Evolutionary conservation across 2,888 invertebrate species (phyloP), one percentile per base, ranked within the genome.

Genomic region (Keiferia lycopersicella): DNA sequence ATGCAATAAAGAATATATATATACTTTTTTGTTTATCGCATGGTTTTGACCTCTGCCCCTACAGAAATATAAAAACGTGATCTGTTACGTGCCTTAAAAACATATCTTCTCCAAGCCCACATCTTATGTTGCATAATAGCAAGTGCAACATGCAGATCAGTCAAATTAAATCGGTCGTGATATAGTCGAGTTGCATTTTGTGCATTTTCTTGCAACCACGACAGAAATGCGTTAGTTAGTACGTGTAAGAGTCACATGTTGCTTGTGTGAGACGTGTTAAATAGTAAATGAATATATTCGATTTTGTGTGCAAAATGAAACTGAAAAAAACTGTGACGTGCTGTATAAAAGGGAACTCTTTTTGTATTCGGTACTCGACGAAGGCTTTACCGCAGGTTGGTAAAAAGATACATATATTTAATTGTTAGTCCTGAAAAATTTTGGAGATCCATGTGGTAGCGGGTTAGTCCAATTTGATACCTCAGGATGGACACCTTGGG

Each of bases 311-410:
- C 75, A 77, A 74, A 78, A 87, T 91, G 90, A 90, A 88, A 79
- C 77, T 90, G 45, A 91, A 88, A 76, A 88, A 83, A 75, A 87
- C 88, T 58, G 86, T 89, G 80, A 83, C 85, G 68, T 88, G 82
- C 71, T 88, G 82, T 71, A 78, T 89, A 65, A 83, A 78, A 73
- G 87, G 90, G 63, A 88, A 90, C 73, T 81, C 86, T 45, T 81
- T 86, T 61, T 82, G 78, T 74, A 75, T 84, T 67, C 82, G 80
- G 67, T 87, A 84, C 73, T 76, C 80, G 3, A 79, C 80, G 51
- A 82, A 80, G 67, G 69, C 76, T 71, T 67, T 73, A 67, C 73
- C 77, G 14, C 71, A 78, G 78, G 79, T 81, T 73, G 67, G 41
- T 26, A 10, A 16, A 63, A 16, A 48, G 10, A 12, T 22, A 2